phyloP scores from a whole-genome alignment of 2,113 vertebrate species.

The chimpanzee (Pan troglodytes) region DNA sequence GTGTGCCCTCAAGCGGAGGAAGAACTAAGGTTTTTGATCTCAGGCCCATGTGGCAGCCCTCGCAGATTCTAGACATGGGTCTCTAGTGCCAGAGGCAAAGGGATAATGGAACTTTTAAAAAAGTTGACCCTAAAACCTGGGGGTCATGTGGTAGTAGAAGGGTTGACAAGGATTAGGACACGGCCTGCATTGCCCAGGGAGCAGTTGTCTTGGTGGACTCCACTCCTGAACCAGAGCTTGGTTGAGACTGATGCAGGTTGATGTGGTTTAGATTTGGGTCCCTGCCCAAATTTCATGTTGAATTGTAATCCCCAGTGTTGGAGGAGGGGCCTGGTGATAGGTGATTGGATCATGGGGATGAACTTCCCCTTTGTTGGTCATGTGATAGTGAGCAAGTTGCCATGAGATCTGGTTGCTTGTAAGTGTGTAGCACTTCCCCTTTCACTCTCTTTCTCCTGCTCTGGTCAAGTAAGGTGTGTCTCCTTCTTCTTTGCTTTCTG shows the following conservation, averaged over 20 bases:
- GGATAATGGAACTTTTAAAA: background rate
- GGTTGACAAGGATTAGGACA: background rate
- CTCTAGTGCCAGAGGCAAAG: background rate
- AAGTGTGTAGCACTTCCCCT: no score
- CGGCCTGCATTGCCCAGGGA: background rate
- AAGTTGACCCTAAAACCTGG: background rate
- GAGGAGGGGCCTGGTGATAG: no score
- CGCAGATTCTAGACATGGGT: background rate
- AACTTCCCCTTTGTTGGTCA: no score
- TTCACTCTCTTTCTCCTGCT: no score
- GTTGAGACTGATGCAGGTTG: background rate
- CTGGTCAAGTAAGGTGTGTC: no score
- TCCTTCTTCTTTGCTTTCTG: no score
- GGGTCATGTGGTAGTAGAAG: background rate
- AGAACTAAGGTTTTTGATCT: background rate
- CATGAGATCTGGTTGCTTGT: no score
- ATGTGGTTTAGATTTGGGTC: no score
- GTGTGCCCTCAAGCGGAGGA: background rate
- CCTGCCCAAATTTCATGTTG: no score
- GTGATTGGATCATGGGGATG: no score
- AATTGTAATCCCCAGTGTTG: no score
- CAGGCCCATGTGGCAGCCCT: background rate
- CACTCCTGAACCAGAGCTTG: background rate
- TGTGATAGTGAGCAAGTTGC: no score
- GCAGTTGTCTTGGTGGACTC: background rate